A percentile compares a stretch with the other conserved stretches of the same genome.
phyloP scores from a whole-genome alignment of 1,140 invertebrate species.

The Epicauta chinensis region DNA sequence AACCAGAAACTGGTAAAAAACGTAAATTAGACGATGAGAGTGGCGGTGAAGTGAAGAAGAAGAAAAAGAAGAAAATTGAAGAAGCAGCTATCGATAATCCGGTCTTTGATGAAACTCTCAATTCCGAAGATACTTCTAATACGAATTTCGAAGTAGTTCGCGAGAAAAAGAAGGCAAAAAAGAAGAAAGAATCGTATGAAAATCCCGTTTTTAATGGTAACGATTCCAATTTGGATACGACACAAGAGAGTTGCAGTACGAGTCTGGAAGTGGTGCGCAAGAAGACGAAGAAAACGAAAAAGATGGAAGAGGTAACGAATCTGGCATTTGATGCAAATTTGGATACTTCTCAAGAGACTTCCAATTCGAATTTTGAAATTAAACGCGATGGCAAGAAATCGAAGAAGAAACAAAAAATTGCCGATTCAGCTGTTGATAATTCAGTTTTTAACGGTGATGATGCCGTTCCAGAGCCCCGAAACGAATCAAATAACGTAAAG shows the following conservation, averaged over 20 bases:
- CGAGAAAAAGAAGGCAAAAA: neutral
- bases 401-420: neutral
- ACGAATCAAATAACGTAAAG: too few species aligned
- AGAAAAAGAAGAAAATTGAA: neutral
- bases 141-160: neutral
- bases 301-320: constrained; percentile 4
- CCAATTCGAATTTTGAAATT: neutral
- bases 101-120: neutral
- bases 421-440: neutral
- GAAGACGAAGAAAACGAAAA: constrained; percentile 20
- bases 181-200: neutral
- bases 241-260: neutral
- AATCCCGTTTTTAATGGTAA: neutral
- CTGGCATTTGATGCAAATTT: too few species aligned
- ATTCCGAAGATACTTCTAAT: neutral
- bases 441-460: neutral
- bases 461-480: too few species aligned
- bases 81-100: too few species aligned
- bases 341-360: too few species aligned
- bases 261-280: neutral
- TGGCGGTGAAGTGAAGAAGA: neutral
- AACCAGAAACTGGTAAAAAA: too few species aligned
- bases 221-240: neutral
- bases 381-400: neutral
- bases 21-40: constrained; percentile 1